phyloP scores from a whole-genome alignment of 2,797 vertebrate genomes.

The Enteromius viviparus region DNA sequence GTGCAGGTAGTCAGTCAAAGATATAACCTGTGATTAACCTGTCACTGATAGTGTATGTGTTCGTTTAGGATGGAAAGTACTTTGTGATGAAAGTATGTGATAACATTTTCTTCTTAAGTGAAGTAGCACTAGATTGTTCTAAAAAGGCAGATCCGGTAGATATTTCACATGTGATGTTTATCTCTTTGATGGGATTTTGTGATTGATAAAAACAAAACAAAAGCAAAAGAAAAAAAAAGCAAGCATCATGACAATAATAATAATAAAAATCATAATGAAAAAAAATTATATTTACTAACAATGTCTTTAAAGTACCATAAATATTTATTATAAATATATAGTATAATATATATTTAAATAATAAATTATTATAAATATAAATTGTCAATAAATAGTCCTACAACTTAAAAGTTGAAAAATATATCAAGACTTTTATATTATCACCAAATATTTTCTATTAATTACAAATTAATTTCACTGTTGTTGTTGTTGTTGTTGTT shows the following conservation, averaged over 20 bases:
- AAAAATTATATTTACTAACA: not conserved
- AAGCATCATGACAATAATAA: not conserved
- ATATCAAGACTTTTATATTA: not conserved
- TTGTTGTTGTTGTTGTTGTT: no score
- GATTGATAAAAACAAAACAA: not conserved
- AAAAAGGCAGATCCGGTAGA: not conserved
- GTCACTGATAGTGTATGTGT: conserved; percentile 38
- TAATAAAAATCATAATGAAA: not conserved
- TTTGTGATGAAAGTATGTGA: not conserved
- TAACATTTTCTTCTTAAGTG: conserved; percentile 7
- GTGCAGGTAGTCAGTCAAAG: conserved; percentile 55
- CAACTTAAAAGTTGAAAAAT: not conserved
- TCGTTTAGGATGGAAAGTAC: conserved; percentile 22
- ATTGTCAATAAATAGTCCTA: not conserved
- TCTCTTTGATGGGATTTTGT: not conserved
- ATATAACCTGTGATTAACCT: conserved; percentile 46
- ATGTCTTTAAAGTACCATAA: not conserved
- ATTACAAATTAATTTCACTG: no score
- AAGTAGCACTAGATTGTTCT: not conserved
- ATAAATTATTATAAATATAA: no score
- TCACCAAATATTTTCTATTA: not conserved
- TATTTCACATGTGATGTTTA: not conserved
- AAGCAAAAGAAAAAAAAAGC: no score
- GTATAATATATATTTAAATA: no score
- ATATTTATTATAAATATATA: not conserved